Conservation (phyloP, 1,140 invertebrate genomes). For the Pentalonia nigronervosa region DNA sequence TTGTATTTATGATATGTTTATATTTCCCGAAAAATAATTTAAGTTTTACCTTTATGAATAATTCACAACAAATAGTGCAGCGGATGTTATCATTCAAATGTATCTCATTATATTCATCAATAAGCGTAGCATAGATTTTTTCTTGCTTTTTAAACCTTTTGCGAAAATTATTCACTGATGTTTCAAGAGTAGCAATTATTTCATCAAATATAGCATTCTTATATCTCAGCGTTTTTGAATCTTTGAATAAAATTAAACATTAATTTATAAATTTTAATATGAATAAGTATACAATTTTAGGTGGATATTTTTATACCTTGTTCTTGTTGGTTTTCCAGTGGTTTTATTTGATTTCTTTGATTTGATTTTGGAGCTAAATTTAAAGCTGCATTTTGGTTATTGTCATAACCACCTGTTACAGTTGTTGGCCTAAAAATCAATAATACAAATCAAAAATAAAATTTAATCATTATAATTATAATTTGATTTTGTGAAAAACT, state of each 20-base stretch:
- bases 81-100: background rate
- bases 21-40: background rate
- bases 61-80: background rate
- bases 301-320: background rate
- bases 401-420: no score
- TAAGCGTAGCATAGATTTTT: background rate
- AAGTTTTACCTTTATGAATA: background rate
- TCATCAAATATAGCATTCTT: background rate
- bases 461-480: background rate
- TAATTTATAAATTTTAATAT: no score
- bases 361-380: no score
- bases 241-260: background rate
- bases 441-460: background rate
- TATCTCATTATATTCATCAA: background rate
- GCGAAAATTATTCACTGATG: background rate
- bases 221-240: background rate
- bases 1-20: background rate
- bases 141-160: background rate
- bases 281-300: background rate
- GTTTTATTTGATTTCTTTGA: background rate
- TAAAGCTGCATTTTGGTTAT: no score
- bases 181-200: background rate
- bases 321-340: background rate
- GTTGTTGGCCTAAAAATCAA: background rate
- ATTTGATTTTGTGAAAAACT: background rate